A percentile compares a stretch with the other conserved stretches of the same genome.
Conservation (phyloP, 1,140 invertebrate species). For the Drosophila sucinea region DNA sequence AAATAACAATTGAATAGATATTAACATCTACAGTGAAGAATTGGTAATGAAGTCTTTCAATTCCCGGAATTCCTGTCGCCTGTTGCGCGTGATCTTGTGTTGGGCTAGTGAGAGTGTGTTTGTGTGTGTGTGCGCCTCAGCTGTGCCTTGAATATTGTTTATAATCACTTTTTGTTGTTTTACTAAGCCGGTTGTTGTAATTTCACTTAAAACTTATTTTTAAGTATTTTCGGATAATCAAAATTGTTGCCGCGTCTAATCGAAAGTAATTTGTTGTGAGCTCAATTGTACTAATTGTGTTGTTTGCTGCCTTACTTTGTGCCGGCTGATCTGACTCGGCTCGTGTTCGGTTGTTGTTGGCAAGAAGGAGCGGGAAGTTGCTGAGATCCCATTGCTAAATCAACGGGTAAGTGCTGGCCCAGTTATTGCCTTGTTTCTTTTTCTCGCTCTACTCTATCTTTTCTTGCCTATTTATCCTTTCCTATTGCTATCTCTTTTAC, state of each 20-base stretch:
- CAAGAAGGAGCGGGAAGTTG: constrained; percentile 36
- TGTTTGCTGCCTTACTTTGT: constrained; percentile 26
- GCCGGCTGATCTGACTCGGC: constrained; percentile 28
- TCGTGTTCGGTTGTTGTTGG: background rate
- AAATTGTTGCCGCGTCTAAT: constrained; percentile 42
- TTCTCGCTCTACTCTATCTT: background rate
- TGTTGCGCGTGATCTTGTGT: constrained; percentile 54
- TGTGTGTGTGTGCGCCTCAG: constrained; percentile 46
- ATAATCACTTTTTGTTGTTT: constrained; percentile 56
- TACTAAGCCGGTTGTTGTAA: constrained; percentile 59
- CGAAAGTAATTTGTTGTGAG: constrained; percentile 71
- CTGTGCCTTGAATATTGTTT: constrained; percentile 70
- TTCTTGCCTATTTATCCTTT: background rate
- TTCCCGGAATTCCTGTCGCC: constrained; percentile 49
- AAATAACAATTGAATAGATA: too few relatives aligned
- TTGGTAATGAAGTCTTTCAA: constrained; percentile 6
- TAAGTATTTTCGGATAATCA: constrained; percentile 22
- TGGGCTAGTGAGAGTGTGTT: constrained; percentile 16
- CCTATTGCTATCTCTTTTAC: constrained; percentile 30
- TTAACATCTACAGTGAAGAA: background rate
- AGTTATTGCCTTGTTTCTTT: constrained; percentile 35
- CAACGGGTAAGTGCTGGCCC: constrained; percentile 71
- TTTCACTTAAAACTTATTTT: too few relatives aligned
- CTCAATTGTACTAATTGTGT: constrained; percentile 15
- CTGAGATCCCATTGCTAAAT: constrained; percentile 71